These are phyloP conservation scores for Araneus ventricosus DNA, from an alignment of 1,140 invertebrate species.

Conservation along the genomic window DNA sequence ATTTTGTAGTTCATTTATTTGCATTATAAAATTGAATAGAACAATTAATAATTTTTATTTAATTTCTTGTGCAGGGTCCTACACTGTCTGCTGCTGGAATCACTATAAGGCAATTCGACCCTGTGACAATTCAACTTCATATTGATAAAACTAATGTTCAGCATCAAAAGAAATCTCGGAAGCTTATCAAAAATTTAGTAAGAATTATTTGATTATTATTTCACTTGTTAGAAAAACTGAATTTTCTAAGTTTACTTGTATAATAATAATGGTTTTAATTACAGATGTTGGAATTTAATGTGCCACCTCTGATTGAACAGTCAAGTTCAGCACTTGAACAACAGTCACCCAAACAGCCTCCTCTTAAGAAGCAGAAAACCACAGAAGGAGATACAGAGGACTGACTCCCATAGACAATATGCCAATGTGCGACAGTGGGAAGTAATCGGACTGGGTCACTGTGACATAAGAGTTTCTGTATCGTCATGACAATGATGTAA, in stretches of 20 bases:
- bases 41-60: neutral
- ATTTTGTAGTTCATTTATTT: no score
- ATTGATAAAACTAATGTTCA: constrained; percentile 94
- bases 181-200: constrained; percentile 89
- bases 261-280: neutral
- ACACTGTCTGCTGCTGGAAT: constrained; percentile 88
- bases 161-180: constrained; percentile 93
- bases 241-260: neutral
- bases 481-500: no score
- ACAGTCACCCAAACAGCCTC: no score
- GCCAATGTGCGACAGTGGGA: no score
- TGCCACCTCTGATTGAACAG: constrained; percentile 11
- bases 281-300: constrained; percentile 61
- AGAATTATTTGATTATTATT: constrained; percentile 45
- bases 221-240: neutral
- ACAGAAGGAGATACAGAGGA: no score
- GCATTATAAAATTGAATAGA: neutral
- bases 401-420: no score
- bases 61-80: constrained; percentile 83
- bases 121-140: constrained; percentile 91
- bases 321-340: no score
- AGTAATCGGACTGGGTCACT: no score
- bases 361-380: no score
- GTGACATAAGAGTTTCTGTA: no score
- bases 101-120: constrained; percentile 90